Conservation (phyloP, 2,888 invertebrate species). For the Drosophila parthenogenetica region DNA sequence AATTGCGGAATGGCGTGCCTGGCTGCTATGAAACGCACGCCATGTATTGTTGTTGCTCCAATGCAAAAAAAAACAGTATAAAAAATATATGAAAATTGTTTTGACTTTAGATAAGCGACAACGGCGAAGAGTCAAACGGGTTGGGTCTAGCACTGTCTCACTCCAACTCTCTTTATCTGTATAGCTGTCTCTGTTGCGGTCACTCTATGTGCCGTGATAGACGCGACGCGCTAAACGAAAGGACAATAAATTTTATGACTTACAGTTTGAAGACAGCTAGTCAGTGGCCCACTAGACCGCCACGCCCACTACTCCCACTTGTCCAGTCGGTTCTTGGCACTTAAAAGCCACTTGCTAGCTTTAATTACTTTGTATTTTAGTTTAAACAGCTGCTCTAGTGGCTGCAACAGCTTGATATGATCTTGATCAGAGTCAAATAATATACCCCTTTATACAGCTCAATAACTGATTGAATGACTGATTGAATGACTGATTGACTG, state of each 20-base stretch:
- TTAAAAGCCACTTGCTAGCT: conserved; percentile 58
- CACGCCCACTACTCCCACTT: not conserved
- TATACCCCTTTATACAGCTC: conserved; percentile 34
- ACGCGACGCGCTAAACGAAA: conserved; percentile 64
- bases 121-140: conserved; percentile 52
- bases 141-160: conserved; percentile 1
- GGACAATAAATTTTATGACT: conserved; percentile 82
- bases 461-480: conserved; percentile 29
- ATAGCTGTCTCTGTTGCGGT: not conserved
- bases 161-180: not conserved
- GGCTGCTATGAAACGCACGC: conserved; percentile 77
- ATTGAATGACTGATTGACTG: conserved; percentile 4
- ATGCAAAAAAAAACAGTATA: conserved; percentile 39
- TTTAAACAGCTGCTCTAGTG: conserved; percentile 67
- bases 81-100: conserved; percentile 83
- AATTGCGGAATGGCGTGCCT: conserved; percentile 84
- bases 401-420: conserved; percentile 39
- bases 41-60: conserved; percentile 25
- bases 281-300: not conserved
- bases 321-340: conserved; percentile 21
- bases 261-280: conserved; percentile 69
- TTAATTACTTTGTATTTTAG: conserved; percentile 60
- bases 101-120: conserved; percentile 84
- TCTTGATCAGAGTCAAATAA: conserved; percentile 27
- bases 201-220: conserved; percentile 67